Evolutionary conservation across 1,140 invertebrate genomes (phyloP), one percentile per base, ranked within the genome.

Genomic region (Drosophila dunni): DNA sequence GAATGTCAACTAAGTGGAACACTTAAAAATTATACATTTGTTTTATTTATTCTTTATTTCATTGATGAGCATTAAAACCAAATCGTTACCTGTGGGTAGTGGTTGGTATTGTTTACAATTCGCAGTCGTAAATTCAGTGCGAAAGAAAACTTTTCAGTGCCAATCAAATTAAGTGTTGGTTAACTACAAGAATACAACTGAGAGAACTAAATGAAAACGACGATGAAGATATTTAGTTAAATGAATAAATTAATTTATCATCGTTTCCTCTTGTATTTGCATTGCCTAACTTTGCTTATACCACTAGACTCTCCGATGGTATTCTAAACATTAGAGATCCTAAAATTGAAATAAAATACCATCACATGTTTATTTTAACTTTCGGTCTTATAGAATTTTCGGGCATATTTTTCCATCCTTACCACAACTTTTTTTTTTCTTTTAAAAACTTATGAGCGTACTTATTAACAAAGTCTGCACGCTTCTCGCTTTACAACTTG

Each of bases 401-500:
- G 62, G 79, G 79, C 71, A 79, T 68, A n/a, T 50, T 20, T 34
- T 60, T 48, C n/a, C n/a, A n/a, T n/a, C n/a, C n/a, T n/a, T n/a
- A n/a, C n/a, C n/a, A n/a, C n/a, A n/a, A n/a, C n/a, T 20, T 34
- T 60, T 48, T 48, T 64, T 82, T 62, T 57, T 65, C 17, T 20
- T 20, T 20, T 20, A 50, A 72, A 73, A 84, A 89, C 80, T 89
- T 89, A 89, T 89, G 84, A 89, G 75, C 65, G 71, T 89, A 89
- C 84, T 89, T 89, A 89, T 89, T 89, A 89, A 84, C 84, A 89
- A 89, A 89, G 84, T 89, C 84, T 84, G 84, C 84, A 89, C 84
- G 74, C 74, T 75, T 71, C 66, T 63, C 69, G 57, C 75, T 72
- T 63, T 45, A 54, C 46, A 15, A 48, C 29, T 34, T 46, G 29